A percentile compares a stretch with the other conserved stretches of the same genome.
Conservation (phyloP, 2,797 vertebrate species). For the Hapalemur alaotrensis region DNA sequence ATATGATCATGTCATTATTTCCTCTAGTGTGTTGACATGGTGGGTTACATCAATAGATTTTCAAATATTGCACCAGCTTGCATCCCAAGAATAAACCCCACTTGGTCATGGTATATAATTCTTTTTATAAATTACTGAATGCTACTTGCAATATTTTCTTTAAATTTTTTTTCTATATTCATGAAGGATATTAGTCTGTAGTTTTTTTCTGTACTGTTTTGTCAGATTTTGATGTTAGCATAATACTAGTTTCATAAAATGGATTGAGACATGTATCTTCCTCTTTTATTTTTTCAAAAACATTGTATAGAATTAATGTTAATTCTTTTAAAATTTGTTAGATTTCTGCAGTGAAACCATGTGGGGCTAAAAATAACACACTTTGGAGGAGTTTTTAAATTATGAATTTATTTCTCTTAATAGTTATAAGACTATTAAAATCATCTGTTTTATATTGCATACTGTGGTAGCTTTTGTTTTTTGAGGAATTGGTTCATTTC, state of each 20-base stretch:
- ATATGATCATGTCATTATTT: not conserved
- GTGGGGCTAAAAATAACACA: not conserved
- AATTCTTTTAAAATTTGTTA: not conserved
- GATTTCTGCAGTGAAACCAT: not conserved
- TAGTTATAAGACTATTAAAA: not conserved
- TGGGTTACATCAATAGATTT: not conserved
- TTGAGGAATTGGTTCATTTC: not conserved
- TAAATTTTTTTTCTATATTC: not conserved
- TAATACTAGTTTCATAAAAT: not conserved
- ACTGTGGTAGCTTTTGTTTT: not conserved
- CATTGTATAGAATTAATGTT: not conserved
- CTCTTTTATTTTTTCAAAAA: not conserved
- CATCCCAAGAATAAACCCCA: not conserved
- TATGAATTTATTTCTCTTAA: not conserved
- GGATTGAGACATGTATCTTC: not conserved
- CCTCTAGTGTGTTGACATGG: not conserved
- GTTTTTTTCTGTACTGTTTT: not conserved
- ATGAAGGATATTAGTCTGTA: not conserved
- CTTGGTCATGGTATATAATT: not conserved
- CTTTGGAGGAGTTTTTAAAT: not conserved
- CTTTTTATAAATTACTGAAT: not conserved
- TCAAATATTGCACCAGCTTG: not conserved
- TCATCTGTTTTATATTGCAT: not conserved
- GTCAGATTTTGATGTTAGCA: not conserved
- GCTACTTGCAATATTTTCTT: not conserved